A percentile compares a stretch with the other conserved stretches of the same genome.
phyloP scores from a whole-genome alignment of 2,888 invertebrate species.

The Agriotes lineatus region DNA sequence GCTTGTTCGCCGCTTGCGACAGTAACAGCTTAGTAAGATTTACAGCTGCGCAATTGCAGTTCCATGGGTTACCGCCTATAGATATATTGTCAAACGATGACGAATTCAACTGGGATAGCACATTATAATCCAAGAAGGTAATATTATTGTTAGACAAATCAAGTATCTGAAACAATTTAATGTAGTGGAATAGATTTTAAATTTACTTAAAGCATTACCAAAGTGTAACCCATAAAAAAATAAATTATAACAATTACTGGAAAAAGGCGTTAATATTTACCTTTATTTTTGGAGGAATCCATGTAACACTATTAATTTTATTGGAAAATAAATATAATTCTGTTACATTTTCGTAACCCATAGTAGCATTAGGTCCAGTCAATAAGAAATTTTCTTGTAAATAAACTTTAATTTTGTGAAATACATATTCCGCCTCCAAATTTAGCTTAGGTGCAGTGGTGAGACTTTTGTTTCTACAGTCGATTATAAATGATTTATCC shows the following conservation, averaged over 20 bases:
- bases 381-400: slow-evolving; percentile 50
- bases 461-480: slow-evolving; percentile 69
- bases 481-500: slow-evolving; percentile 67
- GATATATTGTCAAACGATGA: slow-evolving; percentile 60
- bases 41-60: slow-evolving; percentile 69
- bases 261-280: too few relatives aligned
- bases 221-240: not conserved
- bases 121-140: slow-evolving; percentile 68
- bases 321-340: slow-evolving; percentile 68
- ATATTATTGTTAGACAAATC: slow-evolving; percentile 70
- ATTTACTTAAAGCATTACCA: not conserved
- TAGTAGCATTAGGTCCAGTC: slow-evolving; percentile 38
- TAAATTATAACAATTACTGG: too few relatives aligned
- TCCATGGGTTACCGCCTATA: slow-evolving; percentile 72
- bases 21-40: slow-evolving; percentile 59
- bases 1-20: slow-evolving; percentile 59
- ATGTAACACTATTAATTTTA: slow-evolving; percentile 63
- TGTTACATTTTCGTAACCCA: slow-evolving; percentile 68
- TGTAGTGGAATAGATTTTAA: not conserved
- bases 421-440: slow-evolving; percentile 44
- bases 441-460: slow-evolving; percentile 63
- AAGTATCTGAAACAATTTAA: slow-evolving; percentile 59
- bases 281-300: slow-evolving; percentile 65
- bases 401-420: slow-evolving; percentile 51
- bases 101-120: slow-evolving; percentile 63